A percentile compares a stretch with the other conserved stretches of the same genome.
Conservation (phyloP, 2,797 vertebrate genomes). For the Poeciliopsis turneri region DNA sequence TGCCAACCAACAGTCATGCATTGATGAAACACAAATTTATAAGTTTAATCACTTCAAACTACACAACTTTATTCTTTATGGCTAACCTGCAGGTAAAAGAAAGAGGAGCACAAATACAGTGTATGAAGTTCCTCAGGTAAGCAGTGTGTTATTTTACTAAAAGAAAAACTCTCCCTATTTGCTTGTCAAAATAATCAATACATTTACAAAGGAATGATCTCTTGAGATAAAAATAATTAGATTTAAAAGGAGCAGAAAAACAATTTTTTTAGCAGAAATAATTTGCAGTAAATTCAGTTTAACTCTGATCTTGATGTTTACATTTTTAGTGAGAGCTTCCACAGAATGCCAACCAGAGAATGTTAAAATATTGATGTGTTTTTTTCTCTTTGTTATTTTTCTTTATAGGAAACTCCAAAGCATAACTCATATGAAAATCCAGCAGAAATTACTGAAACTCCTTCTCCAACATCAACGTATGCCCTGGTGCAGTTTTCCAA, state of each 20-base stretch:
- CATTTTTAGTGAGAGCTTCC: background rate
- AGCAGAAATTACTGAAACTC: fast-evolving
- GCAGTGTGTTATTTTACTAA: background rate
- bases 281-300: background rate
- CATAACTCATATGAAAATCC: background rate
- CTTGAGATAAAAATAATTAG: background rate
- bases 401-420: fast-evolving
- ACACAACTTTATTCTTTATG: constrained; percentile 2
- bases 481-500: background rate
- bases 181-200: background rate
- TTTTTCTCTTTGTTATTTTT: background rate
- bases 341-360: background rate
- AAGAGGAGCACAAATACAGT: background rate
- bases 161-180: constrained; percentile 11
- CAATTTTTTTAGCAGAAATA: too few relatives aligned
- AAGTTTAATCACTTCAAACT: background rate
- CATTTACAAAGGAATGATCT: fast-evolving
- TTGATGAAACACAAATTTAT: too few relatives aligned
- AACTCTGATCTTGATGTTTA: background rate
- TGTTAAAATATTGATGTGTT: background rate
- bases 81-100: constrained; percentile 21
- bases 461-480: constrained; percentile 15
- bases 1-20: too few relatives aligned
- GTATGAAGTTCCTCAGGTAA: constrained; percentile 11
- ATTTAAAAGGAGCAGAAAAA: fast-evolving